These are phyloP conservation scores for Tetrapedia diversipes DNA, from an alignment of 2,888 invertebrate genomes.

Conservation along the genomic window DNA sequence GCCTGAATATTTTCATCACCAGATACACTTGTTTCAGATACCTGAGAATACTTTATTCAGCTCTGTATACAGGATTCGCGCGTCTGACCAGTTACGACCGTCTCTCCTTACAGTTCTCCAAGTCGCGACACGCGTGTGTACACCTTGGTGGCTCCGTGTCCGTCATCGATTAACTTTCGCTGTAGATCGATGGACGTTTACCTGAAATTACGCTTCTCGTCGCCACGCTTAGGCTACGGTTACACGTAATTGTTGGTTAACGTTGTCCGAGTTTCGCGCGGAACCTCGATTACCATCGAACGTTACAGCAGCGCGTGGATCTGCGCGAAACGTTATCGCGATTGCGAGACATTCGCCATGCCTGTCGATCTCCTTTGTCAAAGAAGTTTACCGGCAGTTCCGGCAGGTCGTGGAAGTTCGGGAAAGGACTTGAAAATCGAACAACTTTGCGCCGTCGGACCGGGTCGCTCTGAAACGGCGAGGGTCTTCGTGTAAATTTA, in stretches of 20 bases:
- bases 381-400: too few relatives aligned
- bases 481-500: too few relatives aligned
- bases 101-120: neutral
- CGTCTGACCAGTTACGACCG: slow-evolving; percentile 23
- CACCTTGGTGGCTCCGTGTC: slow-evolving; percentile 6
- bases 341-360: too few relatives aligned
- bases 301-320: neutral
- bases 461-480: too few relatives aligned
- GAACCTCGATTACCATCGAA: slow-evolving; percentile 55
- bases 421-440: too few relatives aligned
- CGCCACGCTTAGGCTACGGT: slow-evolving; percentile 30
- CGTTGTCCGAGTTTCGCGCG: slow-evolving; percentile 39
- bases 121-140: slow-evolving; percentile 30
- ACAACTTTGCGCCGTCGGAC: too few relatives aligned
- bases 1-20: too few relatives aligned
- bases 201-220: slow-evolving; percentile 40
- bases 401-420: too few relatives aligned
- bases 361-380: too few relatives aligned
- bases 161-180: slow-evolving; percentile 25
- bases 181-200: slow-evolving; percentile 24
- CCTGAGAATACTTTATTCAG: too few relatives aligned
- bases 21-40: too few relatives aligned
- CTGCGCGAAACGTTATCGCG: slow-evolving; percentile 3
- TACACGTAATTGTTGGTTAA: slow-evolving; percentile 42
- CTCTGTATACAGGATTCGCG: slow-evolving; percentile 1